A percentile compares a stretch with the other conserved stretches of the same genome.
These are phyloP conservation scores for Drosophila suzukii DNA, from an alignment of 1,140 invertebrate species.

Conservation along the genomic window DNA sequence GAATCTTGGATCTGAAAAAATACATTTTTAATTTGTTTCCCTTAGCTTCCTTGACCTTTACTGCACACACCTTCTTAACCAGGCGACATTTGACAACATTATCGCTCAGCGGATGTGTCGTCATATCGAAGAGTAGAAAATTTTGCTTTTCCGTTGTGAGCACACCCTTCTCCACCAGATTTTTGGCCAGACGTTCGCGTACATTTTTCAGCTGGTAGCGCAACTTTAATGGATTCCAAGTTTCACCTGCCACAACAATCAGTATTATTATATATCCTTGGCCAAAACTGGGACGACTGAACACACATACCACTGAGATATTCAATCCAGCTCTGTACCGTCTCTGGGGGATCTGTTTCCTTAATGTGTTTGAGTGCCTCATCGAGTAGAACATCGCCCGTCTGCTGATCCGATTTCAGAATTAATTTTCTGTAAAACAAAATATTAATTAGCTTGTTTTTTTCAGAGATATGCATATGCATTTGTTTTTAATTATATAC, in stretches of 20 bases:
- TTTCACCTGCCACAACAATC: constrained; percentile 91
- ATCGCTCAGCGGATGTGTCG: constrained; percentile 99
- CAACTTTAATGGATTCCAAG: constrained; percentile 99
- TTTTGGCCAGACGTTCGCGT: constrained; percentile 98
- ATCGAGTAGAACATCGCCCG: constrained; percentile 98
- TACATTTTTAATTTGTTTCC: constrained; percentile 62
- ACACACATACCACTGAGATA: constrained; percentile 96
- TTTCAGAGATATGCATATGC: neutral
- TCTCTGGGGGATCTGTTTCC: constrained; percentile 98
- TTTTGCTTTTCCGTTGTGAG: constrained; percentile 99
- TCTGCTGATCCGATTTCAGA: constrained; percentile 92
- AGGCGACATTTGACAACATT: constrained; percentile 97
- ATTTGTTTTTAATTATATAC: constrained; percentile 84
- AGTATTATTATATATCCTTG: constrained; percentile 42
- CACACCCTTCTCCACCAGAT: constrained; percentile 99
- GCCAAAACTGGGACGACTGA: neutral
- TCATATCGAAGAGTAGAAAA: constrained; percentile 99
- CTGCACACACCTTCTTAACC: constrained; percentile 94
- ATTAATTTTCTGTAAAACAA: constrained; percentile 86
- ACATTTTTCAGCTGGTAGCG: constrained; percentile 99
- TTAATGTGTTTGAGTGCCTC: constrained; percentile 99
- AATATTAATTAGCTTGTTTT: neutral
- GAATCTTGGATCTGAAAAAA: constrained; percentile 95
- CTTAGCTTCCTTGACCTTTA: too few species aligned
- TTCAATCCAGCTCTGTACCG: constrained; percentile 99